Evolutionary conservation across 2,797 vertebrate species (phyloP).

Genomic region (Adrianichthys oophorus): DNA sequence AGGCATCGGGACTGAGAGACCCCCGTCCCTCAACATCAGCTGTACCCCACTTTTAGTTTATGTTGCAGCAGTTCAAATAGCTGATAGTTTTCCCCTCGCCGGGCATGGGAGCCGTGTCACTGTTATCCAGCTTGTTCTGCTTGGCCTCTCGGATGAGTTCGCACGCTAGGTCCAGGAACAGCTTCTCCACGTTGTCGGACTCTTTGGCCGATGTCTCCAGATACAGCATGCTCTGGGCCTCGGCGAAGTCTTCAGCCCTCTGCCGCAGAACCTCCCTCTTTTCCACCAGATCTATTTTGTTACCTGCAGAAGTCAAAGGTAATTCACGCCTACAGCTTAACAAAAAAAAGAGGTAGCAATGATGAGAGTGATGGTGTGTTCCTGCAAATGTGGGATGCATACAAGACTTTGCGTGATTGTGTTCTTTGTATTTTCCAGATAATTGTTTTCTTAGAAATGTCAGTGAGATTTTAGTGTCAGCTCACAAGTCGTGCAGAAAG

Average conservation of each 20-base stretch:
- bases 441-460: not conserved
- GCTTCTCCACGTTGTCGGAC: constrained; percentile 98
- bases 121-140: constrained; percentile 97
- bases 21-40: constrained; percentile 54
- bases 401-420: not conserved
- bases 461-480: constrained; percentile 1
- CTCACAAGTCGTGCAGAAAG: constrained; percentile 1
- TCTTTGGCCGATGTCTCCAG: constrained; percentile 98
- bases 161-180: constrained; percentile 97
- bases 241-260: constrained; percentile 94
- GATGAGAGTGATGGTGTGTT: constrained; percentile 2
- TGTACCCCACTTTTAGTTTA: constrained; percentile 79
- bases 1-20: constrained; percentile 62
- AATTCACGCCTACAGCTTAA: not conserved
- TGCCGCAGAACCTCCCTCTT: constrained; percentile 94
- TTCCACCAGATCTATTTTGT: constrained; percentile 97
- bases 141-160: constrained; percentile 94
- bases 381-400: constrained; percentile 23
- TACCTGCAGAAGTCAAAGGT: constrained; percentile 77
- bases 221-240: constrained; percentile 96
- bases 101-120: constrained; percentile 91
- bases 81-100: constrained; percentile 98
- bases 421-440: constrained; percentile 3
- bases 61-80: constrained; percentile 98
- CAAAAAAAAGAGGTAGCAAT: constrained; percentile 19